phyloP scores from a whole-genome alignment of 2,797 vertebrate species.

The Lophotriccus pileatus region DNA sequence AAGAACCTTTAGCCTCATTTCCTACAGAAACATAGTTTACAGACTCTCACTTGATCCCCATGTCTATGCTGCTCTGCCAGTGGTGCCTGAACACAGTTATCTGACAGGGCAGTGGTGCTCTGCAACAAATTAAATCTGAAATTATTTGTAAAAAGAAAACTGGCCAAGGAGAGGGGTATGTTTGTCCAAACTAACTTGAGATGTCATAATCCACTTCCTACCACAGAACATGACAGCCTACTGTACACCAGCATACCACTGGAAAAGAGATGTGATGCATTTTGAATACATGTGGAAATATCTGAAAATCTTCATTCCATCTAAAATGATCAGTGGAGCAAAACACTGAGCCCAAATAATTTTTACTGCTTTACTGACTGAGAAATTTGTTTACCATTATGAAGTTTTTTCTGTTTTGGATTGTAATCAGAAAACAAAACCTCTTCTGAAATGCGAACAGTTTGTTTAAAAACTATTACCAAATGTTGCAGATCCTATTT shows the following conservation, averaged over 20 bases:
- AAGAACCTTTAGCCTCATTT: not conserved
- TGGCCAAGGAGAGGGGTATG: rapidly evolving
- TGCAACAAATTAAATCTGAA: not conserved
- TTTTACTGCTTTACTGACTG: not conserved
- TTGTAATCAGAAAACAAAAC: not conserved
- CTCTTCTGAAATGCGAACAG: not conserved
- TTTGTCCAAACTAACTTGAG: not conserved
- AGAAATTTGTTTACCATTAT: not conserved
- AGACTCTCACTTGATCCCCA: not conserved
- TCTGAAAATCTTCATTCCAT: not conserved
- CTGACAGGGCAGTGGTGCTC: not conserved
- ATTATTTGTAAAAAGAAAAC: not conserved
- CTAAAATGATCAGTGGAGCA: not conserved
- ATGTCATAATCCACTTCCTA: not conserved
- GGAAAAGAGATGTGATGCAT: not conserved
- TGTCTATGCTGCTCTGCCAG: not conserved
- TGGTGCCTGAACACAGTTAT: not conserved
- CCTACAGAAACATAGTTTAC: not conserved
- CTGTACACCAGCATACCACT: not conserved
- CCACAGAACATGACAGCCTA: not conserved
- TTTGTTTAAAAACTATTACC: not conserved
- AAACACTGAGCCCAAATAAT: not conserved
- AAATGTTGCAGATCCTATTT: not conserved
- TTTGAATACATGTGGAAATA: not conserved
- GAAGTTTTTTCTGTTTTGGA: not conserved